Base-by-base conservation (phyloP, 2,797 vertebrate genomes). In the Garrulus glandarius region DNA sequence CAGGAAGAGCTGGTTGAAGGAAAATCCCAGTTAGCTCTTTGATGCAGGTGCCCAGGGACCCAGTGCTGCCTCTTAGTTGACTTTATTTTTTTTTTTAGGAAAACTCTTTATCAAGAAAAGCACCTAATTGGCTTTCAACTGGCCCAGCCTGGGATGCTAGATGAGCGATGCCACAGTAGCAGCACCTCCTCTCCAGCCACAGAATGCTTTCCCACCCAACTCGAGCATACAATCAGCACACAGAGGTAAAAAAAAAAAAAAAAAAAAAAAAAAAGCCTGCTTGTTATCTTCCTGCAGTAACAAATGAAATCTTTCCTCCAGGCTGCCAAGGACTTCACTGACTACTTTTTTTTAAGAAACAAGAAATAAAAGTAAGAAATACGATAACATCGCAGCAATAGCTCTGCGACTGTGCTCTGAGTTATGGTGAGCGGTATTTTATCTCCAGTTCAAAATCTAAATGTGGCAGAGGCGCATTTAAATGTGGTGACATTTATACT, bases 401-500 rank as follows among this genome's bases (percentile, higher is more conserved):
- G 10, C 75, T 76, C 53, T 0, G 15, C 57, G 84, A 85, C 95
- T 89, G 57, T 43, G 74, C 84, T 82, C 88, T 70, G 72, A 94
- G 87, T 91, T 95, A 94, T 30, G 3, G 88, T 3, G 10, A 96
- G 60, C 30, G 4, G 92, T 89, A 93, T 93, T 94, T 97, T 95
- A 96, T 96, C 96, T 97, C 81, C 80, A 74, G 84, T 87, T 95
- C 96, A 91, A 95, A 97, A 97, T 96, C 95, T 90, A 95, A 95
- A 95, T 87, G 89, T 95, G 85, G 96, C 91, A 95, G 95, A 95
- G 90, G 91, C 60, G 0, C 90, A 87, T 97, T 95, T 96, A 92
- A 95, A 96, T 92, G 93, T 81, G 72, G 95, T 96, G 96, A 97
- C 96, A 97, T 97, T 97, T 97, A 97, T 95, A 95, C 95, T 96